These are phyloP conservation scores for Saccostrea cuccullata DNA, from an alignment of 1,140 invertebrate genomes.

Conservation along the genomic window DNA sequence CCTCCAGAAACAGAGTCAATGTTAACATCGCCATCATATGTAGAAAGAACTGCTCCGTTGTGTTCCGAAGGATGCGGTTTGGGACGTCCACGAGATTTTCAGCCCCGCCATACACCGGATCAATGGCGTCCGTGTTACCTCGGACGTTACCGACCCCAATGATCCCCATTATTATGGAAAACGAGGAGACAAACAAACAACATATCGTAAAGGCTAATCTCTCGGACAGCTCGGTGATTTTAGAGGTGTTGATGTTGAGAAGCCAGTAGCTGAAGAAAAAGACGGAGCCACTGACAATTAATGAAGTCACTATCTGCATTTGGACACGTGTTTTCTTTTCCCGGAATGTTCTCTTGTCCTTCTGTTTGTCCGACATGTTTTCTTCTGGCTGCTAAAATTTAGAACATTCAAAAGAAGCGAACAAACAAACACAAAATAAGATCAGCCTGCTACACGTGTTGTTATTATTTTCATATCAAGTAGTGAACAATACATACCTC, in stretches of 20 bases:
- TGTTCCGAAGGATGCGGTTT: conserved; percentile 43
- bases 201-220: not conserved
- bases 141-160: not conserved
- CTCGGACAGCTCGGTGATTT: not conserved
- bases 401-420: not conserved
- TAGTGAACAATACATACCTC: not conserved
- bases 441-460: too few relatives aligned
- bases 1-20: conserved; percentile 2
- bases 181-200: conserved; percentile 20
- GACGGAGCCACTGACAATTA: not conserved
- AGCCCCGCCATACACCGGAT: conserved; percentile 16
- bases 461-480: not conserved
- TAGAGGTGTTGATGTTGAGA: not conserved
- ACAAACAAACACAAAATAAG: too few relatives aligned
- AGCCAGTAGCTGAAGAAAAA: not conserved
- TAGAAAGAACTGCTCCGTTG: conserved; percentile 47
- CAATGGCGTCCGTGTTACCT: conserved; percentile 16
- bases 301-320: not conserved
- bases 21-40: conserved; percentile 34
- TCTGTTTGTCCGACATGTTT: conserved; percentile 12
- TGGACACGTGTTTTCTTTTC: not conserved
- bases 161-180: not conserved
- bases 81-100: conserved; percentile 50
- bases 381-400: not conserved
- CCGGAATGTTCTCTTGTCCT: not conserved